Percentiles rank a stretch among this genome's conserved stretches.
These are phyloP conservation scores for Cyclargus thomasi DNA, from an alignment of 1,140 invertebrate genomes.

Conservation along the genomic window DNA sequence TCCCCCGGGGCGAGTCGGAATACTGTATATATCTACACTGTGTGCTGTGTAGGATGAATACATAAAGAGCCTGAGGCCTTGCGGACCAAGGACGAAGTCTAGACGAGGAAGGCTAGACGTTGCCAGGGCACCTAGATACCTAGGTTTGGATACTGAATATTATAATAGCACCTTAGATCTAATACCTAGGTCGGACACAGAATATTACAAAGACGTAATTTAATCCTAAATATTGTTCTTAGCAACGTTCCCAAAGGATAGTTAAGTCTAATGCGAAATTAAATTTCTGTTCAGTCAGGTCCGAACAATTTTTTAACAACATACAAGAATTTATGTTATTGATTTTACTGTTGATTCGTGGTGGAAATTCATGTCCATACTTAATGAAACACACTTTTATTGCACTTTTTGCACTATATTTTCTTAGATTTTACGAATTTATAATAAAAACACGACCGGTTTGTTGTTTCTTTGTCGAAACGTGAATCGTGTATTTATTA, in stretches of 20 bases:
- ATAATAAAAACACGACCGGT: too few species aligned
- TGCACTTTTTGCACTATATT: too few species aligned
- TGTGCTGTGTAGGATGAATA: not conserved
- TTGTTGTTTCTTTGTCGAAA: too few species aligned
- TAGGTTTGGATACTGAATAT: not conserved
- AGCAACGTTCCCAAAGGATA: not conserved
- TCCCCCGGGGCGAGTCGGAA: not conserved
- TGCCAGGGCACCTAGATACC: not conserved
- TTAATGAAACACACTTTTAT: too few species aligned
- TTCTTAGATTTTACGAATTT: too few species aligned
- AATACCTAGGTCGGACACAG: not conserved
- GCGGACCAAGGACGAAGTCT: not conserved
- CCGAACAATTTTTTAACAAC: too few species aligned
- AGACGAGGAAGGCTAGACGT: conserved; percentile 5
- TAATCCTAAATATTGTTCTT: not conserved
- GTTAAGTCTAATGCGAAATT: too few species aligned
- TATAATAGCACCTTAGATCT: not conserved
- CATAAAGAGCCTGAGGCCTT: not conserved
- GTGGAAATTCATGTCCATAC: too few species aligned
- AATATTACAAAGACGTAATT: not conserved
- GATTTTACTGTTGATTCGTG: too few species aligned
- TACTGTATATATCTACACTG: not conserved
- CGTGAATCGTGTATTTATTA: too few species aligned
- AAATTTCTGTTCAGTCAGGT: too few species aligned
- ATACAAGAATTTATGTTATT: too few species aligned